Evolutionary conservation across 2,888 invertebrate species (phyloP).

Genomic region (Xanthia togata): DNA sequence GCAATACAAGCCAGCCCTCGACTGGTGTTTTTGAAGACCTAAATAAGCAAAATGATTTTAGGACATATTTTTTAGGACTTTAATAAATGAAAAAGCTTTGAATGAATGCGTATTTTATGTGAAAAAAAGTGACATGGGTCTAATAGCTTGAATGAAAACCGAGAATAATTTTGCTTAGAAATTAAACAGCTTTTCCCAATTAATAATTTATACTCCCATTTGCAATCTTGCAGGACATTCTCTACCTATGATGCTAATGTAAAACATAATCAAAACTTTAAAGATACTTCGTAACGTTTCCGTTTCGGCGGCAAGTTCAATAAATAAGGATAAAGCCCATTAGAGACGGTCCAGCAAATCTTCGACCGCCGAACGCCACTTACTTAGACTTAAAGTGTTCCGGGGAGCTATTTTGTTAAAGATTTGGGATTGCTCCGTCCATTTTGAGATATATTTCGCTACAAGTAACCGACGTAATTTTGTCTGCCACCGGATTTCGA

Average conservation of each 20-base stretch:
- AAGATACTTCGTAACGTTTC: constrained; percentile 81
- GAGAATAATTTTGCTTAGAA: not conserved
- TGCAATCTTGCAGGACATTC: not conserved
- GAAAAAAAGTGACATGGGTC: not conserved
- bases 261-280: constrained; percentile 75
- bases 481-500: constrained; percentile 52
- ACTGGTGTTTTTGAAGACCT: not conserved
- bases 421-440: constrained; percentile 88
- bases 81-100: not conserved
- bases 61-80: not conserved
- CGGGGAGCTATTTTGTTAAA: constrained; percentile 86
- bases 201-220: not conserved
- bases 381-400: constrained; percentile 90
- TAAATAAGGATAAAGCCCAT: constrained; percentile 90
- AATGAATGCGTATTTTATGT: not conserved
- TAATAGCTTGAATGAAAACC: not conserved
- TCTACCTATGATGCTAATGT: constrained; percentile 17
- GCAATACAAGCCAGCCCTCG: not conserved
- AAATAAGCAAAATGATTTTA: not conserved
- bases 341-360: constrained; percentile 90
- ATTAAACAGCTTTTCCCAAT: not conserved
- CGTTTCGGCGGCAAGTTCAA: constrained; percentile 82
- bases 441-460: constrained; percentile 82
- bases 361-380: constrained; percentile 89
- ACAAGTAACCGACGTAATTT: constrained; percentile 68